Conservation (phyloP, 1,140 invertebrate genomes). For the Microplitis demolitor region DNA sequence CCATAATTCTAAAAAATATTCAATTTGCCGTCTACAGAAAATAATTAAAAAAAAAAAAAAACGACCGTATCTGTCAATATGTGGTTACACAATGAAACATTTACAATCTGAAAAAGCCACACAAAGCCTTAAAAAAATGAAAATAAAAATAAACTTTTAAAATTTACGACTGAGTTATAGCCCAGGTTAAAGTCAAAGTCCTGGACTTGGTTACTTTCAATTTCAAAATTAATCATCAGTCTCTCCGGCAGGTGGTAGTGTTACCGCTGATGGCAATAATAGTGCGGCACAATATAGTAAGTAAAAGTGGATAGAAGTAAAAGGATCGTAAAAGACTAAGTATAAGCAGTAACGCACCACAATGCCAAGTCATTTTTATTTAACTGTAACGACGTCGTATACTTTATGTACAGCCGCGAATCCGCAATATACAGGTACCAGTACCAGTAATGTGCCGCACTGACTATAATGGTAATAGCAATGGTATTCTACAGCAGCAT, state of each 20-base stretch:
- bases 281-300: background rate
- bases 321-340: background rate
- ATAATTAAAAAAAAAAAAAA: too few species aligned
- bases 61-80: too few species aligned
- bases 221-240: background rate
- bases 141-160: background rate
- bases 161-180: background rate
- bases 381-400: background rate
- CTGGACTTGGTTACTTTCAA: background rate
- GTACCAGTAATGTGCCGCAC: slow-evolving; percentile 31
- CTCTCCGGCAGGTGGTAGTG: too few species aligned
- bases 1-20: too few species aligned
- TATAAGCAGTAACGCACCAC: background rate
- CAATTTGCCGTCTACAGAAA: too few species aligned
- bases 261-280: too few species aligned
- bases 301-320: background rate
- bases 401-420: slow-evolving; percentile 19
- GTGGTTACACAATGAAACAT: too few species aligned
- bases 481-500: background rate
- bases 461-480: slow-evolving; percentile 21
- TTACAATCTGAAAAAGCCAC: too few species aligned
- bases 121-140: too few species aligned
- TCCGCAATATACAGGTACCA: slow-evolving; percentile 10
- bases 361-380: background rate
- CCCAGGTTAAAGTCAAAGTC: background rate